These are phyloP conservation scores for Ganaspis sp. DNA, from an alignment of 1,140 invertebrate genomes.

Conservation along the genomic window DNA sequence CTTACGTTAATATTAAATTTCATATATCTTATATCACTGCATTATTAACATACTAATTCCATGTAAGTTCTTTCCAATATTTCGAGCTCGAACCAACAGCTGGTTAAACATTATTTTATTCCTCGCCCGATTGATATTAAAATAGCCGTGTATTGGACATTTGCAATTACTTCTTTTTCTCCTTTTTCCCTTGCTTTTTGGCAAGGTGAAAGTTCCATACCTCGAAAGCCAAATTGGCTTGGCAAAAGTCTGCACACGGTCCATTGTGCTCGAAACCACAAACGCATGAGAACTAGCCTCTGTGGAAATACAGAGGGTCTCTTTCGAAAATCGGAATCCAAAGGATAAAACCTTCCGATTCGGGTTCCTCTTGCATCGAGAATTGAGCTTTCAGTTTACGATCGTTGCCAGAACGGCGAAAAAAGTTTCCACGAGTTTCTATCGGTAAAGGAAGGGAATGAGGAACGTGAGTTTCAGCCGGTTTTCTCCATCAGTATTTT, in stretches of 20 bases:
- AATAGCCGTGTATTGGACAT: background rate
- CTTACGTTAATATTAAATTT: no score
- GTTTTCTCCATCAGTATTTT: slow-evolving; percentile 1
- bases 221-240: slow-evolving; percentile 17
- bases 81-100: background rate
- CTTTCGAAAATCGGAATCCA: background rate
- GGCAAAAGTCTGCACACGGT: slow-evolving; percentile 4
- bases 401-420: background rate
- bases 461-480: background rate
- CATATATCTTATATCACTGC: no score
- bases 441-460: background rate
- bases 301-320: background rate
- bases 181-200: background rate
- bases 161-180: background rate
- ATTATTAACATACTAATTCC: no score
- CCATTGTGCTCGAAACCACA: slow-evolving; percentile 3
- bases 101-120: slow-evolving; percentile 1
- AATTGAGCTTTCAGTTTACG: slow-evolving; percentile 12
- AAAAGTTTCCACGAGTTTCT: slow-evolving; percentile 8
- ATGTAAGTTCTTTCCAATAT: no score
- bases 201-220: slow-evolving; percentile 5
- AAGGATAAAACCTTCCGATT: slow-evolving; percentile 17
- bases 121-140: background rate
- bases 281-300: background rate
- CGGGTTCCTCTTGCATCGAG: slow-evolving; percentile 1